phyloP scores from a whole-genome alignment of 2,797 vertebrate species.

The Muscicapa comitata region DNA sequence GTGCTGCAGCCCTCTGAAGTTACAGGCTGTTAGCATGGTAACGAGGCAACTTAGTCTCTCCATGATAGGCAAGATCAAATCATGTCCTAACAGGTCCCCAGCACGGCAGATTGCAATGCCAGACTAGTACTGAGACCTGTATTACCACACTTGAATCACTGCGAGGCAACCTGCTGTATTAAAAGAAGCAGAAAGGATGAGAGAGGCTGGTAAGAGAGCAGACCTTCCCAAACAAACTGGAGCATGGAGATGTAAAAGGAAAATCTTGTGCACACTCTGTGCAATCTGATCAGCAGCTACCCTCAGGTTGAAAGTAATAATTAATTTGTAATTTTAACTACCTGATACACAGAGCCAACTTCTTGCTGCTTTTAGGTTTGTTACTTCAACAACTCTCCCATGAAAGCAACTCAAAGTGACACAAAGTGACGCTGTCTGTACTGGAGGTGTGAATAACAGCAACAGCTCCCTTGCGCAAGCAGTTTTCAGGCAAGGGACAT shows the following conservation, averaged over 20 bases:
- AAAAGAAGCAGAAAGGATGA: background rate
- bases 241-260: background rate
- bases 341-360: background rate
- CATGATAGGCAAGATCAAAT: constrained; percentile 14
- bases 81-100: background rate
- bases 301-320: background rate
- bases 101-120: background rate
- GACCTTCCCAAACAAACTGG: background rate
- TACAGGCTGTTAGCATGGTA: constrained; percentile 21
- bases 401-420: background rate
- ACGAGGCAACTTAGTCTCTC: constrained; percentile 7
- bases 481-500: background rate
- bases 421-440: background rate
- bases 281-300: background rate
- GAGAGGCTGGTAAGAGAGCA: background rate
- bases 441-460: background rate
- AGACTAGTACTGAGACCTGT: background rate
- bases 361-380: background rate
- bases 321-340: background rate
- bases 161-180: background rate
- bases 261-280: background rate
- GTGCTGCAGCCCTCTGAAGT: background rate
- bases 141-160: background rate
- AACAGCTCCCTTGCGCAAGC: background rate
- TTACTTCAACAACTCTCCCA: background rate